Base-by-base conservation (phyloP, 2,113 vertebrate species). In the Rhizomys pruinosus region DNA sequence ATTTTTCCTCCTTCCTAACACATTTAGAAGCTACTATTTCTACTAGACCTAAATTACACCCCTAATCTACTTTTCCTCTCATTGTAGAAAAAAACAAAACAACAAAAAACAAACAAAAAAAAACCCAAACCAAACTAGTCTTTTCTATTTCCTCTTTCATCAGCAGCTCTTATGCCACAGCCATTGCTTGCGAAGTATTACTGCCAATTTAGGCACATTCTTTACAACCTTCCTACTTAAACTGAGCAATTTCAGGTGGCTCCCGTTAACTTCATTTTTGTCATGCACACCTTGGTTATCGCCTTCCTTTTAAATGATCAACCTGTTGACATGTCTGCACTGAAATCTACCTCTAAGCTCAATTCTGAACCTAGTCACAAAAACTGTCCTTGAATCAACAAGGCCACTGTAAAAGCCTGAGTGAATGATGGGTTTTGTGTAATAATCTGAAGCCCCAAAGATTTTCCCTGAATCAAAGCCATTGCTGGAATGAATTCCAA, bases 251-350 rank as follows among this genome's bases (percentile, higher is more conserved):
- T 81, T 95, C 89, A 84, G 87, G 86, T 71, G 63, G 61, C 44
- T 91, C 57, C 44, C 5, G 37, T 79, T 72, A 88, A 93, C 87
- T 94, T 94, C 71, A 88, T 64, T 95, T 96, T 92, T 95, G 85
- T 76, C 85, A 92, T 42, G 72, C 71, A 69, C 25, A 16, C 55
- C 11, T 39, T 3, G 92, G 22, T 94, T 79, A 96, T 94, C 90
- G 94, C 94, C 84, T 96, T 95, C 93, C 90, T 89, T 96, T 96
- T 96, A 97, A 69, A 89, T 68, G 73, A 97, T 93, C 90, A 94
- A 88, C 93, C 84, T 94, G 92, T 84, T 92, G 96, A 97, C 92
- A 94, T 76, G 61, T 73, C 59, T 86, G 55, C 59, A 95, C n/a
- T 96, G 92, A 96, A 94, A 94, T 90, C 71, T 92, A 85, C 82